Evolutionary conservation across 2,797 vertebrate species (phyloP).

Genomic region (Arctocebus calabarensis): DNA sequence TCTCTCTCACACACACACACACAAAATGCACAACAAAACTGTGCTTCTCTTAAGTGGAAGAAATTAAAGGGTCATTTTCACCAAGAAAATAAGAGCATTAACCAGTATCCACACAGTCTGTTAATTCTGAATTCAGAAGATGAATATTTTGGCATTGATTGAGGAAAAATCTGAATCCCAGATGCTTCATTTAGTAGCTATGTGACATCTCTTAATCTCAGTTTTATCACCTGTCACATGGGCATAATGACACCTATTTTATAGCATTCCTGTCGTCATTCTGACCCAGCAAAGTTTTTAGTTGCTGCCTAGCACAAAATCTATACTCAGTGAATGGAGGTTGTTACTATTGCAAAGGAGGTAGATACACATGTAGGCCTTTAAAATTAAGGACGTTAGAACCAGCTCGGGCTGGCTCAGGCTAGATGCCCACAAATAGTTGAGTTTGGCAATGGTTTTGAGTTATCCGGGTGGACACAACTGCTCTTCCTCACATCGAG

Average conservation of each 20-base stretch:
- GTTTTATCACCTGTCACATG: background rate
- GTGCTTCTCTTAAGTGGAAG: background rate
- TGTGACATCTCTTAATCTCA: background rate
- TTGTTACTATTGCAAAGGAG: background rate
- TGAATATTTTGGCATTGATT: background rate
- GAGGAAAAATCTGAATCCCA: background rate
- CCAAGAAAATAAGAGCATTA: background rate
- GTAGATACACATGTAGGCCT: background rate
- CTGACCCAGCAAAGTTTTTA: background rate
- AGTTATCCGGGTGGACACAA: background rate
- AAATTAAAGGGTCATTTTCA: background rate
- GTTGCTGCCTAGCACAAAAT: background rate
- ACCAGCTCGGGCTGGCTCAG: background rate
- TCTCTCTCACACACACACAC: background rate
- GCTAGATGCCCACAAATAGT: background rate
- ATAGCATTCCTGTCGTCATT: background rate
- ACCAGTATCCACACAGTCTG: background rate
- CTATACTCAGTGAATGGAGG: background rate
- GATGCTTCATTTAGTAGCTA: background rate
- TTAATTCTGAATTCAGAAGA: background rate
- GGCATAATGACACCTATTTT: background rate
- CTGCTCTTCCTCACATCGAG: background rate
- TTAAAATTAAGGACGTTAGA: background rate
- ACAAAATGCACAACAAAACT: background rate
- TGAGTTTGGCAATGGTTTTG: background rate